A percentile compares a stretch with the other conserved stretches of the same genome.
Evolutionary conservation across 1,140 invertebrate genomes (phyloP).

Genomic region (Pollicipes pollicipes): DNA sequence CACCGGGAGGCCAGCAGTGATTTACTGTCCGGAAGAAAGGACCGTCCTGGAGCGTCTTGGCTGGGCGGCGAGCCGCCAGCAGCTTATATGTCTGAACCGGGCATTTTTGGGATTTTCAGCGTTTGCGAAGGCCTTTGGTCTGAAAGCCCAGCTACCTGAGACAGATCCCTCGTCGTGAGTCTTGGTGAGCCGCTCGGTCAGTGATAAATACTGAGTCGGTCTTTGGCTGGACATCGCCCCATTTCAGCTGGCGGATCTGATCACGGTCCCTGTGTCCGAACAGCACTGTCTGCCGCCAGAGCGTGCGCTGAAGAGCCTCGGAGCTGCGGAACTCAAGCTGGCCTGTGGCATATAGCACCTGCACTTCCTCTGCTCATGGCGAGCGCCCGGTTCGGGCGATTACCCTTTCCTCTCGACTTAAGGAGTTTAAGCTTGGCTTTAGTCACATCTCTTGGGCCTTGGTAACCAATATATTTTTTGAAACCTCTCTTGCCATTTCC

Average conservation of each 20-base stretch:
- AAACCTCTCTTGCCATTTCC: background rate
- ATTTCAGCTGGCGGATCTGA: background rate
- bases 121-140: background rate
- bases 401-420: background rate
- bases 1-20: background rate
- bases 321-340: background rate
- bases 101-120: background rate
- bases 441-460: background rate
- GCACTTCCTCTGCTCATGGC: background rate
- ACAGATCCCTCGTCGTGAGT: background rate
- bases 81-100: too few species aligned
- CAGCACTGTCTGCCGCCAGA: background rate
- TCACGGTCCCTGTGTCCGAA: background rate
- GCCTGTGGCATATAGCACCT: background rate
- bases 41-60: background rate
- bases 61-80: too few species aligned
- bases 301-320: background rate
- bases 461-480: background rate
- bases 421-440: background rate
- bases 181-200: background rate
- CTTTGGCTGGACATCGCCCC: background rate
- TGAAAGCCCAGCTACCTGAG: background rate
- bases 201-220: background rate
- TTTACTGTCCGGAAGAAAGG: background rate
- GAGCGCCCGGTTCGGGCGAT: background rate